These are phyloP conservation scores for Mesodorylaimus sp. DNA, from an alignment of 2,888 invertebrate genomes.

Conservation along the genomic window DNA sequence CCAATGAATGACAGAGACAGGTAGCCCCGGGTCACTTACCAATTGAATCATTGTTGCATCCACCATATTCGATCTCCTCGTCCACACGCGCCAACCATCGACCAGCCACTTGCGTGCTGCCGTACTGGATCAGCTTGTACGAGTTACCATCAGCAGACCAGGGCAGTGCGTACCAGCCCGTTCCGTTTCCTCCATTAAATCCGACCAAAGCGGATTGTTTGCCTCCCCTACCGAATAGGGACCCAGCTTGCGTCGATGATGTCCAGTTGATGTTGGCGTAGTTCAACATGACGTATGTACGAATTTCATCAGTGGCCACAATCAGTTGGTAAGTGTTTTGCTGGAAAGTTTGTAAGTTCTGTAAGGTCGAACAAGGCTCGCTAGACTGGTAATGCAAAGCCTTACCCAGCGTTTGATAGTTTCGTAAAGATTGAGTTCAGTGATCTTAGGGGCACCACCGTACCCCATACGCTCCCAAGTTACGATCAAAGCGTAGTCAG, in stretches of 20 bases:
- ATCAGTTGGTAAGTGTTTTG: constrained; percentile 89
- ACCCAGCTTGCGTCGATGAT: constrained; percentile 65
- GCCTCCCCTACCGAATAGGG: constrained; percentile 17
- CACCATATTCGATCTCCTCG: constrained; percentile 72
- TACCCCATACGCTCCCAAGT: constrained; percentile 72
- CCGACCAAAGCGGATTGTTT: constrained; percentile 44
- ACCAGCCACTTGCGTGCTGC: constrained; percentile 38
- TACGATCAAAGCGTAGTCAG: constrained; percentile 64
- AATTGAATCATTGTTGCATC: constrained; percentile 42
- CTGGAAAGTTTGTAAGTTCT: constrained; percentile 37
- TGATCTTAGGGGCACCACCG: constrained; percentile 18
- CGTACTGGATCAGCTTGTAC: constrained; percentile 17
- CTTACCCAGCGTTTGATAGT: constrained; percentile 10
- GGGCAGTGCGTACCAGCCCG: constrained; percentile 30
- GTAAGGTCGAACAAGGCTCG: neutral
- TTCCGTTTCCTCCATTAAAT: constrained; percentile 87
- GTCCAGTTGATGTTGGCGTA: constrained; percentile 76
- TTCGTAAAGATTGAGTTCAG: constrained; percentile 11
- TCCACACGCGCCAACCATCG: constrained; percentile 81
- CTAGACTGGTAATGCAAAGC: neutral
- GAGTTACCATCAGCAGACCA: constrained; percentile 21
- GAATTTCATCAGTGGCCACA: constrained; percentile 74
- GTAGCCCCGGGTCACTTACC: constrained; percentile 11
- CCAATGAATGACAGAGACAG: neutral
- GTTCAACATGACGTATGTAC: constrained; percentile 81